Base-by-base conservation (phyloP, 2,113 vertebrate genomes). In the Henicopernis longicauda region DNA sequence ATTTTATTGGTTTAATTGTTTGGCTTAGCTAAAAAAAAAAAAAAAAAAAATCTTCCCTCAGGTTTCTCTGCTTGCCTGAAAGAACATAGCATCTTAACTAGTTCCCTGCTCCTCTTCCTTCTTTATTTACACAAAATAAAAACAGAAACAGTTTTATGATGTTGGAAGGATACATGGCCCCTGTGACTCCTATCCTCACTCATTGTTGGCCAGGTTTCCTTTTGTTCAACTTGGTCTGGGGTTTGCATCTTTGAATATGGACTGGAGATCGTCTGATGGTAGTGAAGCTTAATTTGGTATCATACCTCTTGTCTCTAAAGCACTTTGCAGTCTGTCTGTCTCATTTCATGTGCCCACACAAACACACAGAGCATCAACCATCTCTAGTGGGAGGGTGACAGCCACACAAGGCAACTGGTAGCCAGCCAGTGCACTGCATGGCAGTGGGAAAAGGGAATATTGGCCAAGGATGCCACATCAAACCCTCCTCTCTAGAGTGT, bases 331-430 rank as follows among this genome's bases (percentile, higher is more conserved):
- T 78, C 65, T 74, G 38, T 81, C 83, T 94, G 79, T 80, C 65
- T 92, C 72, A 57, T 71, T 90, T 89, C 17, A 10, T 59, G 19
- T 73, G 40, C 88, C 82, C 69, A 89, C 82, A 73, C 54, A 74
- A n/a, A 83, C 83, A 70, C 25, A 73, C 12, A 79, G 72, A 74
- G 16, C 65, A 63, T 49, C 72, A 95, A 69, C 44, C 90, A 74
- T 76, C 44, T 69, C 69, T 45, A 32, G 80, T 84, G 69, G 94
- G 94, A 90, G 80, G 72, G 89, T 92, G 92, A 89, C 76, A 95
- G 95, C 42, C 95, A 92, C 79, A 44, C 22, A 79, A 84, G 34
- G 61, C 38, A 65, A 49, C 76, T 72, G 19, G 59, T 65, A 90
- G 49, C 69, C 80, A 92, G 52, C 23, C 47, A 92, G 3, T 26